Evolutionary conservation across 1,140 invertebrate species (phyloP), one percentile per base, ranked within the genome.

Genomic region (Drosophila pandora): DNA sequence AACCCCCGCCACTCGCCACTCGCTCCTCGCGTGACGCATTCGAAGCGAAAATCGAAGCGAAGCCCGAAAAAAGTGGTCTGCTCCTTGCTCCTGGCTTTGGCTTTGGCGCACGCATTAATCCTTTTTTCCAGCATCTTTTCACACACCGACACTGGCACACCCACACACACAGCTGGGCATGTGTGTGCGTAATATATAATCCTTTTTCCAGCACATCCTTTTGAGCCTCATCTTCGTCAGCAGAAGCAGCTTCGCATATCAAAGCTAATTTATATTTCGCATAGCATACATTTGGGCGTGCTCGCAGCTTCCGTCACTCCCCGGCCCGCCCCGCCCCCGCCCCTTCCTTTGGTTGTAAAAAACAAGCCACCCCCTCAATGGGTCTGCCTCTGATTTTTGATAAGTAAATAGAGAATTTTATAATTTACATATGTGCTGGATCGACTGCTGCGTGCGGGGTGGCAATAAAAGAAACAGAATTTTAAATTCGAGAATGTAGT

Each of bases 401-500:
- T 87, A 87, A 87, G 82, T 87, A 87, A 87, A 87, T 87, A 87
- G 79, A 87, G 79, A 87, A 69, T 69, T 76, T 88, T 83, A 88
- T 83, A 88, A 85, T 82, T 69, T 34, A 41, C 34, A 45, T 49
- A 22, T 25, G 21, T 56, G 43, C 32, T 43, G 41, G 5, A 17
- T 43, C 12, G 12, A 4, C 37, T 43, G 32, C 21, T 45, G 10
- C 34, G 57, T 21, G n/a, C 41, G 41, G 41, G 41, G 41, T 43
- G 61, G 83, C 74, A 85, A 87, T 85, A 85, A 87, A 87, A 88
- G 83, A 88, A 88, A 88, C 83, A 87, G 83, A 88, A 87, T 87
- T 87, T 83, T 83, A 87, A 87, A 87, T 87, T 87, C 79, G 83
- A 88, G 88, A 87, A 87, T 87, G 88, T 87, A 87, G 82, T 87